Conservation (phyloP, 2,888 invertebrate species). For the Leptopterna dolabrata region DNA sequence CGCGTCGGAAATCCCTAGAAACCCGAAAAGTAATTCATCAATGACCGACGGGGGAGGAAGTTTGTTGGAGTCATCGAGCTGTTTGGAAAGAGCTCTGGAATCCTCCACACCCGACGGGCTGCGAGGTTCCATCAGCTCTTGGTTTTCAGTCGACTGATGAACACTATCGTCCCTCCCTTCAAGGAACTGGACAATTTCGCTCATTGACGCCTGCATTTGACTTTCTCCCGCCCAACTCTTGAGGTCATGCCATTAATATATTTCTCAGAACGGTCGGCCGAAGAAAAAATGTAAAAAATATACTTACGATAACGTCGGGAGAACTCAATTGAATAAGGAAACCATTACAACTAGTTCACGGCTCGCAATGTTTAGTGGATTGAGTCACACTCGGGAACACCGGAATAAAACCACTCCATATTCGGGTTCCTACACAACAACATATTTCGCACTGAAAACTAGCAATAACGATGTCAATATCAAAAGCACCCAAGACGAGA, state of each 20-base stretch:
- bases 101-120: neutral
- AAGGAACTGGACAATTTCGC: neutral
- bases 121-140: neutral
- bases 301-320: constrained; percentile 24
- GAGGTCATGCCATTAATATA: neutral
- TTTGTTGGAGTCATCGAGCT: neutral
- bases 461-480: neutral
- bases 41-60: neutral
- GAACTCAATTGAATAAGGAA: constrained; percentile 19
- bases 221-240: neutral
- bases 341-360: constrained; percentile 31
- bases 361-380: constrained; percentile 41
- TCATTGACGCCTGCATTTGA: constrained; percentile 28
- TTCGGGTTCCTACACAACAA: neutral
- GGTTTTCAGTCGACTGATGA: neutral
- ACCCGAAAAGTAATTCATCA: neutral
- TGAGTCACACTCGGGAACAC: constrained; percentile 36
- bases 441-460: neutral
- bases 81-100: neutral
- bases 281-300: neutral
- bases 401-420: neutral
- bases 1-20: neutral
- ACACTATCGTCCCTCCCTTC: constrained; percentile 33
- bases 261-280: neutral
- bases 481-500: neutral